Evolutionary conservation across 2,113 vertebrate species (phyloP).

Genomic region (Holacanthus passer): DNA sequence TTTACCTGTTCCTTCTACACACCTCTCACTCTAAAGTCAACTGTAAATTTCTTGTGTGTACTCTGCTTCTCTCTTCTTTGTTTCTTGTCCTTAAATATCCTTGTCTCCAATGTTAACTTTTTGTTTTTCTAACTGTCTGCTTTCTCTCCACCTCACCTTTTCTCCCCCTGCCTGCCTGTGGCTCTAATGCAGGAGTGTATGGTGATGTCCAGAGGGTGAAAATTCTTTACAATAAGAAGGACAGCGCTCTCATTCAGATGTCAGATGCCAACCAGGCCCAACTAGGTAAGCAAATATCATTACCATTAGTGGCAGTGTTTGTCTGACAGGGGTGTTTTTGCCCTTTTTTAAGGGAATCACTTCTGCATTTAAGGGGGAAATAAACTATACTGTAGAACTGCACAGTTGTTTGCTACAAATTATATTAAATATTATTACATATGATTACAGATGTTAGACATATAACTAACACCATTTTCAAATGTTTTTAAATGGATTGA

Average conservation of each 20-base stretch:
- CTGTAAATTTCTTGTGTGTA: slow-evolving; percentile 84
- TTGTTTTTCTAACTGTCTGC: slow-evolving; percentile 76
- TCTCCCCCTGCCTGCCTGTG: slow-evolving; percentile 86
- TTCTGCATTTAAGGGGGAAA: no score
- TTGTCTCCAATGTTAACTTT: slow-evolving; percentile 84
- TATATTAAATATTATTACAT: no score
- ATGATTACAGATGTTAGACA: no score
- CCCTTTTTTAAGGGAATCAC: no score
- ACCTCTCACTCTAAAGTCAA: slow-evolving; percentile 85
- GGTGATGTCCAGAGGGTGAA: slow-evolving; percentile 99
- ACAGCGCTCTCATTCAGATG: slow-evolving; percentile 99
- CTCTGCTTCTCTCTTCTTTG: slow-evolving; percentile 86
- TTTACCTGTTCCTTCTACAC: slow-evolving; percentile 87
- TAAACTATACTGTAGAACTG: no score
- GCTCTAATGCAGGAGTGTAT: slow-evolving; percentile 94
- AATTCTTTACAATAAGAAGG: slow-evolving; percentile 99
- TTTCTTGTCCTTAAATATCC: slow-evolving; percentile 89
- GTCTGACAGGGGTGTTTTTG: no score
- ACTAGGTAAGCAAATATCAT: slow-evolving; percentile 88
- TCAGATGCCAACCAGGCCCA: slow-evolving; percentile 96
- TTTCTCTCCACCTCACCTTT: slow-evolving; percentile 79
- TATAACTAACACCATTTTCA: no score
- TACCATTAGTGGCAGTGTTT: neutral
- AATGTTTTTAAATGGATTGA: no score
- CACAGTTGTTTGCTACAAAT: no score